Base-by-base conservation (phyloP, 2,113 vertebrate species). In the Strigops habroptila region DNA sequence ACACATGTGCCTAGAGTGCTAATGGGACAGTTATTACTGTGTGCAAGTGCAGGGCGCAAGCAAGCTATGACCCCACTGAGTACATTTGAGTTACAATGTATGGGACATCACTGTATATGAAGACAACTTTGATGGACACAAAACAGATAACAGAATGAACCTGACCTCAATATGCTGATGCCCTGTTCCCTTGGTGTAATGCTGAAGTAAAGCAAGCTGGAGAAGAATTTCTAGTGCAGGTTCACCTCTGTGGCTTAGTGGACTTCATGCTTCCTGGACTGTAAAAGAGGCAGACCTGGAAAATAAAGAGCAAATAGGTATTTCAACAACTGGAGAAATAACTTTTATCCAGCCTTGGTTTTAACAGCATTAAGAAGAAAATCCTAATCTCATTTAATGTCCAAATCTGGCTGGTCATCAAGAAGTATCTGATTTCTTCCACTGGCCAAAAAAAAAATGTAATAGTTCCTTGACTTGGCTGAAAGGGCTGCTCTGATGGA, bases 81-180 rank as follows among this genome's bases (percentile, higher is more conserved):
- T 8, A 92, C 43, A 88, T 1, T 1, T 33, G 63, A 90, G 23
- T 12, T 90, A 27, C 10, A 39, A 31, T 4, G 3, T 68, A 31
- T 21, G 53, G 18, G 18, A 1, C 43, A 57, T 24, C 49, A 23
- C 13, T 0, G 0, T 17, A 64, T 4, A 13, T 3, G 7, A 73
- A 60, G 39, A 44, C 8, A 85, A 7, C 18, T 14, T 48, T 25
- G 39, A 51, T 19, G 27, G 43, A 55, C 27, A 43, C 30, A 25
- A 82, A 85, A 51, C 4, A 79, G 35, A 9, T 49, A 68, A 68
- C 2, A 69, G 27, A 95, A 93, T 28, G 5, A 93, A 33, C 16
- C 8, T 55, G 28, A 87, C 60, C n/a, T 84, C 55, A 59, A 3
- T 28, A 75, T 30, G 23, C 16, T 90, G 78, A 64, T 60, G 33